Base-by-base conservation (phyloP, 2,113 vertebrate species). In the Ictidomys tridecemlineatus region DNA sequence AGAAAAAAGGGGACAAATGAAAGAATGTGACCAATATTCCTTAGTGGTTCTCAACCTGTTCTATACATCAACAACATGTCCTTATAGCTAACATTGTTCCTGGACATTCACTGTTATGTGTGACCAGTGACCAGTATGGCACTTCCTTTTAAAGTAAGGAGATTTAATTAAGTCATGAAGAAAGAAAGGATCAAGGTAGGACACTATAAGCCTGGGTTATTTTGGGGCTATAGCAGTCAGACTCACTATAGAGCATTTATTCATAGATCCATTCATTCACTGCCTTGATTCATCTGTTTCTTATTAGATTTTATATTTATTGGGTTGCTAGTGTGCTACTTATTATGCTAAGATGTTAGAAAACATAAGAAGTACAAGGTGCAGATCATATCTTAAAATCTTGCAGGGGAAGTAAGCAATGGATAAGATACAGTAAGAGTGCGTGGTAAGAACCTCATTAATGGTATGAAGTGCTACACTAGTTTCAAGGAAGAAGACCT, bases 1-100 rank as follows among this genome's bases (percentile, higher is more conserved):
- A 90, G 39, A 78, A 87, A 92, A 69, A 48, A 87, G 88, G 85
- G 51, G 58, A 67, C 28, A 88, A 20, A 58, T 85, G 56, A 77
- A 14, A 3, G 39, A 73, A 37, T 22, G 4, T 65, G 28, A 32
- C 8, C 34, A 51, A 24, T 16, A 28, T 72, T 48, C 5, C 8
- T 48, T 17, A 93, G 10, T n/a, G 73, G 20, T 65, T 94, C 17
- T 87, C 22, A 73, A 48, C 9, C 4, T 88, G 53, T 45, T 61
- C 28, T 83, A 7, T 45, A 39, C 28, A 72, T 34, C 26, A n/a
- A 72, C 26, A 79, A 70, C 24, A 37, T 5, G 9, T 32, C n/a
- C 11, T 88, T 45, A 30, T 7, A 63, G 76, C 28, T 91, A 45
- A 53, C n/a, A 34, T 37, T 83, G 26, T 32, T 91, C 11, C 34